A percentile compares a stretch with the other conserved stretches of the same genome.
Evolutionary conservation across 2,888 invertebrate species (phyloP).

Genomic region (Synanthedon vespiformis): DNA sequence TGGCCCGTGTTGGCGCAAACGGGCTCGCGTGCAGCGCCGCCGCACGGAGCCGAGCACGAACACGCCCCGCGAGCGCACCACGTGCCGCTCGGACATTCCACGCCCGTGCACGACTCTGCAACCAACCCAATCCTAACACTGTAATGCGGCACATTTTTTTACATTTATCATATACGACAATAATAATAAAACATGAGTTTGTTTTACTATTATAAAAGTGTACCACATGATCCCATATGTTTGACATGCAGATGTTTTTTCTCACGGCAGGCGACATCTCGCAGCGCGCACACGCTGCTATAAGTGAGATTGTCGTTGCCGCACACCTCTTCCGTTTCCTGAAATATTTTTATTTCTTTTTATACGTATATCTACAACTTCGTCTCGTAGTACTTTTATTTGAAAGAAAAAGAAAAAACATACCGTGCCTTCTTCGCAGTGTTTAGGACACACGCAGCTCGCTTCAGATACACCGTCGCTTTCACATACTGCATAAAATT

Average conservation of each 20-base stretch:
- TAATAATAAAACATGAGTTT: no score
- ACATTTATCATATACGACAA: not conserved
- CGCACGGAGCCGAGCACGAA: constrained; percentile 84
- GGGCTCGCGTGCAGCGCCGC: constrained; percentile 73
- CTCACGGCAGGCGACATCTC: constrained; percentile 81
- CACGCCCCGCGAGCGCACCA: constrained; percentile 87
- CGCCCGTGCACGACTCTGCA: constrained; percentile 80
- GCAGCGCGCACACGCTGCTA: constrained; percentile 85
- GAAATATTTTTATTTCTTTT: not conserved
- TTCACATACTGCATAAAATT: constrained; percentile 83
- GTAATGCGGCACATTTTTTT: not conserved
- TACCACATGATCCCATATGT: constrained; percentile 89
- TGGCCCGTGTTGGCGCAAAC: constrained; percentile 83
- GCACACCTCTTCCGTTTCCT: constrained; percentile 79
- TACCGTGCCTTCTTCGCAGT: constrained; percentile 68
- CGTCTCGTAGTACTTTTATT: not conserved
- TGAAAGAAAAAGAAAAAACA: constrained; percentile 14
- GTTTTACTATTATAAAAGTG: constrained; percentile 12
- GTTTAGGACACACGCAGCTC: constrained; percentile 73
- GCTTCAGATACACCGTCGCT: constrained; percentile 71
- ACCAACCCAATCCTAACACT: no score
- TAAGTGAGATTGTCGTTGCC: constrained; percentile 90
- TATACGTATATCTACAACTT: constrained; percentile 9
- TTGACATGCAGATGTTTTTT: constrained; percentile 79
- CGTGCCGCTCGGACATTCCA: constrained; percentile 83